Conservation (phyloP, 2,113 vertebrate species). For the Todiramphus saurophagus region DNA sequence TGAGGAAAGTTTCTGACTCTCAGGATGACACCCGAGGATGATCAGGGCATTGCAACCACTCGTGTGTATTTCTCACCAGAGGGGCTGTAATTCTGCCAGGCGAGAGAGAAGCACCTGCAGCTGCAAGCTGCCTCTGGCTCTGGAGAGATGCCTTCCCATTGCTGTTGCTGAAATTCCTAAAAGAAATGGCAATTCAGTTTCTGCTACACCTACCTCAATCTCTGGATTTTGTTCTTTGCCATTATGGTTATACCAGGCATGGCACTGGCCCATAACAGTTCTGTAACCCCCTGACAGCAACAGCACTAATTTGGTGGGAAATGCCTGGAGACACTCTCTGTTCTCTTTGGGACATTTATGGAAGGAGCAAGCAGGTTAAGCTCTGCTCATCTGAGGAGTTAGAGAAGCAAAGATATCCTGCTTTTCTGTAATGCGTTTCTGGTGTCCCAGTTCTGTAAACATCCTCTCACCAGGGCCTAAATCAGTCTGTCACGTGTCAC, state of each 20-base stretch:
- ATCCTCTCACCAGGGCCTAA: conserved; percentile 29
- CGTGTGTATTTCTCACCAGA: not conserved
- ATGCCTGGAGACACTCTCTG: rapidly evolving
- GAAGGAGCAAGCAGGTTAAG: conserved; percentile 48
- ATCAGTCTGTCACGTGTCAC: conserved; percentile 31
- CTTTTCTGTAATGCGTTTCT: not conserved
- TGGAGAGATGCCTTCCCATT: not conserved
- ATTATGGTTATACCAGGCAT: not conserved
- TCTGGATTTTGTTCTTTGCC: not conserved
- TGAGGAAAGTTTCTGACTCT: not conserved
- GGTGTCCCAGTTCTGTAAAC: conserved; percentile 37
- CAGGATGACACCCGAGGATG: not conserved
- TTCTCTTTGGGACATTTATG: not conserved
- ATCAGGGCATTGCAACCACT: not conserved
- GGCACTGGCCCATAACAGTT: not conserved
- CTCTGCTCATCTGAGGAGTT: conserved; percentile 39
- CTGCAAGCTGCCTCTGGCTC: not conserved
- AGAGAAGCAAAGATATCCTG: conserved; percentile 36
- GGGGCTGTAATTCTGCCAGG: not conserved
- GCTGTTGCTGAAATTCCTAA: not conserved
- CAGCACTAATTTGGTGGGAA: not conserved
- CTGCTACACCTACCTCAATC: not conserved
- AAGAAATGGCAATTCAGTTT: not conserved
- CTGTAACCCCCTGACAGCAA: not conserved
- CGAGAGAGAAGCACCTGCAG: not conserved